These are phyloP conservation scores for Aproaerema taeniolella DNA, from an alignment of 2,888 invertebrate species.

Conservation along the genomic window DNA sequence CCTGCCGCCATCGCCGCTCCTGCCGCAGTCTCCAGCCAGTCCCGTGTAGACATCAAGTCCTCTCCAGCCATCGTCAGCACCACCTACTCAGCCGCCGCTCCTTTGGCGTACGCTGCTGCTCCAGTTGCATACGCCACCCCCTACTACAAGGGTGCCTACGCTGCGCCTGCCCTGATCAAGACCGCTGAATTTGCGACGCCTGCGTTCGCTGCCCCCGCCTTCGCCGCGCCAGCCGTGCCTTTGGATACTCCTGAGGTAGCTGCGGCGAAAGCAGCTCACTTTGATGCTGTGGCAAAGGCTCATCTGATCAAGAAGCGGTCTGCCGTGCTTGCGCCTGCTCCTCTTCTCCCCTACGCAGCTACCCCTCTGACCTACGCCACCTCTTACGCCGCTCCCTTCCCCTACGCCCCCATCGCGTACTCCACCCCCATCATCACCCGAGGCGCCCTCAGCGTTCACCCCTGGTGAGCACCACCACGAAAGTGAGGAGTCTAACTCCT, in stretches of 20 bases:
- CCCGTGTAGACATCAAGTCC: conserved; percentile 47
- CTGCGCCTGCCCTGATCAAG: conserved; percentile 26
- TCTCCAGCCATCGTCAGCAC: conserved; percentile 41
- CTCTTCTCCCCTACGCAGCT: conserved; percentile 39
- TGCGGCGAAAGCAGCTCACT: conserved; percentile 59
- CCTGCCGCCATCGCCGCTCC: conserved; percentile 36
- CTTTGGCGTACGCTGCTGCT: conserved; percentile 31
- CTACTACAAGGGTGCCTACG: conserved; percentile 28
- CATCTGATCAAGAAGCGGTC: conserved; percentile 65
- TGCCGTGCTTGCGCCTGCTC: conserved; percentile 34
- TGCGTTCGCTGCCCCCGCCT: conserved; percentile 25
- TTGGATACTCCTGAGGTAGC: conserved; percentile 58
- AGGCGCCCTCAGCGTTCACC: conserved; percentile 48
- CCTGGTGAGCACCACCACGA: conserved; percentile 50
- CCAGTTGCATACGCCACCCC: conserved; percentile 27
- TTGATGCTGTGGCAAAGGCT: conserved; percentile 48
- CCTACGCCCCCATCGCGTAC: conserved; percentile 28
- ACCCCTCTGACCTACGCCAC: conserved; percentile 43
- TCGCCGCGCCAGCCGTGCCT: conserved; percentile 41
- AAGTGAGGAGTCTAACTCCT: conserved; percentile 38
- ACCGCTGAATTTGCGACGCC: conserved; percentile 15
- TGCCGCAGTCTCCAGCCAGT: conserved; percentile 29
- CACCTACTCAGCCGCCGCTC: conserved; percentile 20
- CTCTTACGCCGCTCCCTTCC: conserved; percentile 39
- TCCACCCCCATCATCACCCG: conserved; percentile 44